phyloP scores from a whole-genome alignment of 2,888 invertebrate genomes.

The Polydrusus cervinus region DNA sequence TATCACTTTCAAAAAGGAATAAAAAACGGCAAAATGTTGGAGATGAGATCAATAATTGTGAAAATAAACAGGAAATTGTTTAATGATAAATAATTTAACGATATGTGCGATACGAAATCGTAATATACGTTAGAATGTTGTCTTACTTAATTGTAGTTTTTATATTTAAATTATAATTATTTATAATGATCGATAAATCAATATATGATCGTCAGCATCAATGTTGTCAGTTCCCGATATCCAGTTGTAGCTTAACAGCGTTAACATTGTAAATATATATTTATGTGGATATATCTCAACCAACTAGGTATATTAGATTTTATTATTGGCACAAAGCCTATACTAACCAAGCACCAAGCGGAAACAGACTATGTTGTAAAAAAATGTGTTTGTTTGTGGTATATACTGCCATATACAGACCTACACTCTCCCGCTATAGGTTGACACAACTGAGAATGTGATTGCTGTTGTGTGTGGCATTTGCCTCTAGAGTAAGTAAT shows the following conservation, averaged over 20 bases:
- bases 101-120: conserved; percentile 35
- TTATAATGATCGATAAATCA: conserved; percentile 1
- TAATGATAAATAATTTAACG: conserved; percentile 55
- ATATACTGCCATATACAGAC: too few relatives aligned
- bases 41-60: conserved; percentile 52
- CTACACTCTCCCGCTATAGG: too few relatives aligned
- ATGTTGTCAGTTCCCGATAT: not conserved
- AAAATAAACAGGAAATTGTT: conserved; percentile 60
- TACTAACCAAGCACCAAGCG: too few relatives aligned
- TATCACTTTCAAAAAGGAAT: conserved; percentile 27
- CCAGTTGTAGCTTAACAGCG: not conserved
- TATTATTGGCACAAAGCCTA: too few relatives aligned
- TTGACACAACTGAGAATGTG: too few relatives aligned
- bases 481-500: too few relatives aligned
- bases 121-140: conserved; percentile 33
- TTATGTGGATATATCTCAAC: too few relatives aligned
- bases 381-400: too few relatives aligned
- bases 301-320: too few relatives aligned
- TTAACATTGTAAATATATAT: too few relatives aligned
- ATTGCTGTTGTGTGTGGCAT: too few relatives aligned
- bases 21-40: conserved; percentile 54
- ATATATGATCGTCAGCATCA: not conserved
- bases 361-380: too few relatives aligned
- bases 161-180: conserved; percentile 13
- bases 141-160: conserved; percentile 37